Percentiles rank a stretch among this genome's conserved stretches.
These are phyloP conservation scores for Synaphobranchus kaupii DNA, from an alignment of 2,797 vertebrate species.

Conservation along the genomic window DNA sequence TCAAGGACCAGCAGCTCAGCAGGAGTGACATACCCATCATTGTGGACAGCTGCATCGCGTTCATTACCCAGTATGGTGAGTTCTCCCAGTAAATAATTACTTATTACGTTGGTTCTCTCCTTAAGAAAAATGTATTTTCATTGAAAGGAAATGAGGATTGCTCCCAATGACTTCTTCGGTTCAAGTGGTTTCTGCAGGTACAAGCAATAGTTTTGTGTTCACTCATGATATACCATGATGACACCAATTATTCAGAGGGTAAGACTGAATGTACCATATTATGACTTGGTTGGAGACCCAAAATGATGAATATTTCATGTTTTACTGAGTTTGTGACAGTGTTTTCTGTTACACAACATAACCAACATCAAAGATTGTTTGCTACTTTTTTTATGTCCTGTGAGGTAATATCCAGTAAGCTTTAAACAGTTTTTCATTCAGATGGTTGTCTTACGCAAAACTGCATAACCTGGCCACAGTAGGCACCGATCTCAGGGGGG, in stretches of 20 bases:
- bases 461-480: neutral
- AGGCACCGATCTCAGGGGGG: neutral
- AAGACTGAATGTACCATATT: no score
- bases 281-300: no score
- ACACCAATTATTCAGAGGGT: no score
- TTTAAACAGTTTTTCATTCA: neutral
- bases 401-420: neutral
- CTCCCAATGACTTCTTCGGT: neutral
- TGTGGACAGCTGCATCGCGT: constrained; percentile 95
- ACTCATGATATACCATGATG: no score
- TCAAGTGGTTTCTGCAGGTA: neutral
- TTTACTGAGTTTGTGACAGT: no score
- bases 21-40: constrained; percentile 93
- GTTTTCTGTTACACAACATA: neutral
- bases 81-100: neutral
- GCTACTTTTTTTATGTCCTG: neutral
- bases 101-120: neutral
- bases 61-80: constrained; percentile 97
- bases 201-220: no score
- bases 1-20: constrained; percentile 94
- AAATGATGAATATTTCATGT: neutral
- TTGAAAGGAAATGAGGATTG: neutral
- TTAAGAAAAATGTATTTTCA: neutral
- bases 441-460: neutral
- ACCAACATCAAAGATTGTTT: neutral